phyloP scores from a whole-genome alignment of 2,888 invertebrate genomes.

The Sturmia bella region DNA sequence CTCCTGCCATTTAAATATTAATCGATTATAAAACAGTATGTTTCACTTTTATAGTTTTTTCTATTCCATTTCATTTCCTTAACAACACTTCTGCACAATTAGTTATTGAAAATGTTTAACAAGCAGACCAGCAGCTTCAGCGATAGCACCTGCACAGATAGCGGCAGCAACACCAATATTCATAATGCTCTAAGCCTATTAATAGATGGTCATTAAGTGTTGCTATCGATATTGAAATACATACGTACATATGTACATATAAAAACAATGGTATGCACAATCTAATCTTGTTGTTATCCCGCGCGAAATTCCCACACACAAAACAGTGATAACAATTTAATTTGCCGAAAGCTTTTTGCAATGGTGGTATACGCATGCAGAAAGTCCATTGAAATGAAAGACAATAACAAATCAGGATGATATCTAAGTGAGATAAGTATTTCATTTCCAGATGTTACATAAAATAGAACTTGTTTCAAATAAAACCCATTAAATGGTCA shows the following conservation, averaged over 20 bases:
- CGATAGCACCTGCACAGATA: not conserved
- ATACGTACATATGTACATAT: too few species aligned
- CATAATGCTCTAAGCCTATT: slow-evolving; percentile 50
- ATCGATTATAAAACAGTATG: slow-evolving; percentile 31
- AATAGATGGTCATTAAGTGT: slow-evolving; percentile 57
- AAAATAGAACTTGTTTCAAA: not conserved
- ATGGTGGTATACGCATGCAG: not conserved
- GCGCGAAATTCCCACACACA: not conserved
- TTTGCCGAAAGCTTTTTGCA: not conserved
- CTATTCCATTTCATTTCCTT: slow-evolving; percentile 27
- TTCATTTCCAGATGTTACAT: not conserved
- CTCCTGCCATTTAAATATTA: slow-evolving; percentile 15
- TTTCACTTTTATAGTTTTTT: slow-evolving; percentile 61
- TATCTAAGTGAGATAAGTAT: slow-evolving; percentile 6
- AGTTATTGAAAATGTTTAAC: slow-evolving; percentile 60
- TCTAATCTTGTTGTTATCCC: slow-evolving; percentile 37
- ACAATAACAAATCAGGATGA: slow-evolving; percentile 20
- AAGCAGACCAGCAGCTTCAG: slow-evolving; percentile 5
- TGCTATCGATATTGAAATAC: slow-evolving; percentile 27
- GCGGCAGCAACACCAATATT: slow-evolving; percentile 19
- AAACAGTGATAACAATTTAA: not conserved
- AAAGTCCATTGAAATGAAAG: not conserved
- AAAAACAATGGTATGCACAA: slow-evolving; percentile 3
- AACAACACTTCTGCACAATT: slow-evolving; percentile 62
- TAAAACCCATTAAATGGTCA: not conserved